Conservation (phyloP, 1,140 invertebrate species). For the Orius insidiosus region DNA sequence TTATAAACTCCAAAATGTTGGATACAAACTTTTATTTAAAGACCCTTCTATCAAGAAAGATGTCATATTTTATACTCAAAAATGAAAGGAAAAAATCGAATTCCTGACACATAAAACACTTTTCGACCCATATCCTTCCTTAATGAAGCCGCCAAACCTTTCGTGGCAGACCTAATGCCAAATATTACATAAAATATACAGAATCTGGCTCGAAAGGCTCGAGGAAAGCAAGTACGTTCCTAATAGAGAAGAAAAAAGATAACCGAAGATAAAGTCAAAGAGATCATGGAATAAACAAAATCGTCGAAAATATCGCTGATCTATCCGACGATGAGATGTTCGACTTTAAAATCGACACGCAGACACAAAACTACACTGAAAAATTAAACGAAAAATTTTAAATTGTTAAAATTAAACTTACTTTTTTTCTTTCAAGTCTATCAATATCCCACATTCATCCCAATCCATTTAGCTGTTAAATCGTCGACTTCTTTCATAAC, state of each 20-base stretch:
- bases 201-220: neutral
- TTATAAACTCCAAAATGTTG: neutral
- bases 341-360: too few relatives aligned
- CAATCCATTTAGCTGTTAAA: too few relatives aligned
- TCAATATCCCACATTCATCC: too few relatives aligned
- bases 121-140: neutral
- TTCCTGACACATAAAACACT: neutral
- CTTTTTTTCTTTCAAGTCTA: too few relatives aligned
- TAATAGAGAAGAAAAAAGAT: neutral
- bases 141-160: neutral
- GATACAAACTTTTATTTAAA: neutral
- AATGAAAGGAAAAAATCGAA: neutral
- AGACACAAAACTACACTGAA: too few relatives aligned
- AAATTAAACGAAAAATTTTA: too few relatives aligned
- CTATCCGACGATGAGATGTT: too few relatives aligned
- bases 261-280: neutral
- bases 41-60: neutral
- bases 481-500: too few relatives aligned
- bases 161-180: neutral
- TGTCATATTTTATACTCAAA: neutral
- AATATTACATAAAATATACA: neutral
- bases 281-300: neutral
- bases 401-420: too few relatives aligned
- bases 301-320: neutral
- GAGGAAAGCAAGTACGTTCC: neutral